Evolutionary conservation across 2,888 invertebrate genomes (phyloP).

Genomic region (Chalcis sispes): DNA sequence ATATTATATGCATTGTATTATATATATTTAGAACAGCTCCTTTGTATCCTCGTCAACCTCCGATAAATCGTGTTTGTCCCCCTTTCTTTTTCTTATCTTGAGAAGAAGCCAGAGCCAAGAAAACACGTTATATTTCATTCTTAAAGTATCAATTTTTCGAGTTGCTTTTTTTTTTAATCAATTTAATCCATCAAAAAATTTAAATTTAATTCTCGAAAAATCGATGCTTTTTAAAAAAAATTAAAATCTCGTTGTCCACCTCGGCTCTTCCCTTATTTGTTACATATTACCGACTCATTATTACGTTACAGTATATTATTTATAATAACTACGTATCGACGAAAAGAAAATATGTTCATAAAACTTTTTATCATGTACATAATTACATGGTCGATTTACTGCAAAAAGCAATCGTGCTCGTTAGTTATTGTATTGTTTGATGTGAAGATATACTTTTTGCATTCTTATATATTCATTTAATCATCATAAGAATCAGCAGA

Average conservation of each 20-base stretch:
- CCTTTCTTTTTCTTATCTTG: background rate
- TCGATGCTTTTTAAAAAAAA: constrained; percentile 2
- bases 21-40: constrained; percentile 4
- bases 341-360: constrained; percentile 51
- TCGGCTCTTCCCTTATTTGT: constrained; percentile 16
- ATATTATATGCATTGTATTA: too few species aligned
- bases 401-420: constrained; percentile 41
- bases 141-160: constrained; percentile 24
- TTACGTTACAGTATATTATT: constrained; percentile 34
- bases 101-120: constrained; percentile 13
- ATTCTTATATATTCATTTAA: too few species aligned
- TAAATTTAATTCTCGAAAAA: constrained; percentile 3
- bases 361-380: constrained; percentile 53
- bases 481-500: background rate
- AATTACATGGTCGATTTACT: constrained; percentile 49
- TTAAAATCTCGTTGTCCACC: constrained; percentile 4
- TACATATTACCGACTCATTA: constrained; percentile 28
- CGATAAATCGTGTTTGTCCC: constrained; percentile 21
- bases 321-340: constrained; percentile 44
- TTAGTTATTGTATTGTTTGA: constrained; percentile 11
- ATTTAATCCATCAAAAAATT: background rate
- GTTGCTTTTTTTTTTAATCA: background rate
- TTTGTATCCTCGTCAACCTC: constrained; percentile 18
- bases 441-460: constrained; percentile 24
- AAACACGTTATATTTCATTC: constrained; percentile 5